Conservation (phyloP, 2,888 invertebrate species). For the Zaprionus obscuricornis region DNA sequence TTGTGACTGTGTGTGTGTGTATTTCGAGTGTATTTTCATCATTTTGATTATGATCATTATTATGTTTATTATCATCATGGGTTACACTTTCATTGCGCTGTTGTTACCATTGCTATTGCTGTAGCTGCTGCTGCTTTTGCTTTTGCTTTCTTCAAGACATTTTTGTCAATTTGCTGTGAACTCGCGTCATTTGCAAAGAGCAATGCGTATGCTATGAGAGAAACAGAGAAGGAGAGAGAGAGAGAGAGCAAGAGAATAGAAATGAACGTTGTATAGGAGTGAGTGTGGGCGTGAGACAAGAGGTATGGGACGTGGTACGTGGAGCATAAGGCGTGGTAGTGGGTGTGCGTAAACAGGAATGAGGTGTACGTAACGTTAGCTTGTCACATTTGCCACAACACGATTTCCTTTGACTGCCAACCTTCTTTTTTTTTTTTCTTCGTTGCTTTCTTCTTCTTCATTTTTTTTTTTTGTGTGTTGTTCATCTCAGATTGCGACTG, state of each 20-base stretch:
- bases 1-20: no score
- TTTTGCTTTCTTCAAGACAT: slow-evolving; percentile 53
- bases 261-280: no score
- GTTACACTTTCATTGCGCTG: slow-evolving; percentile 34
- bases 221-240: background rate
- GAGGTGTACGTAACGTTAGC: slow-evolving; percentile 33
- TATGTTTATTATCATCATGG: slow-evolving; percentile 36
- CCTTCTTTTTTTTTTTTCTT: no score
- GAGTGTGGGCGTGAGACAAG: background rate
- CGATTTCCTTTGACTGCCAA: slow-evolving; percentile 64
- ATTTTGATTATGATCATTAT: slow-evolving; percentile 20
- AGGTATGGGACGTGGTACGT: background rate
- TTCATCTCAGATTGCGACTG: background rate
- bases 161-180: slow-evolving; percentile 68
- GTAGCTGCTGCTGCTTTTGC: no score
- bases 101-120: no score
- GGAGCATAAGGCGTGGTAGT: no score
- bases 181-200: slow-evolving; percentile 58
- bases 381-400: slow-evolving; percentile 72
- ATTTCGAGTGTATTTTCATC: background rate
- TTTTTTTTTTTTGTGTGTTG: no score
- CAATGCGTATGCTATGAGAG: slow-evolving; percentile 2
- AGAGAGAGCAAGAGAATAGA: background rate
- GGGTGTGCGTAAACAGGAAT: background rate
- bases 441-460: no score